These are phyloP conservation scores for Aproaerema taeniolella DNA, from an alignment of 2,888 invertebrate species.

Conservation along the genomic window DNA sequence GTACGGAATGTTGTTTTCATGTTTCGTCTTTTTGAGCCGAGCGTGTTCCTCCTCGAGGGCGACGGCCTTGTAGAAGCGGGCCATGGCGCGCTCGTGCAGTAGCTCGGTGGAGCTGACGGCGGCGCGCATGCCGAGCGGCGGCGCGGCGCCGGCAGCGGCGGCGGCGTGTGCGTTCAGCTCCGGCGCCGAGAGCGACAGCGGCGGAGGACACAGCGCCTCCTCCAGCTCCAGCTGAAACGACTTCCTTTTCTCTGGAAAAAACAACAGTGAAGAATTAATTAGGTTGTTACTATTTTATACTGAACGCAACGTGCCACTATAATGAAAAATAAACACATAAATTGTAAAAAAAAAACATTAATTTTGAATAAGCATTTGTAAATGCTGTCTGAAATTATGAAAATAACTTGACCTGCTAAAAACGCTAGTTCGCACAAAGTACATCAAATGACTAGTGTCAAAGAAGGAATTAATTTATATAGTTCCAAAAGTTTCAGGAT, in stretches of 20 bases:
- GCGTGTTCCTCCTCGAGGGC: slow-evolving; percentile 80
- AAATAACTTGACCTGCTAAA: too few relatives aligned
- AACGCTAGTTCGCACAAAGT: too few relatives aligned
- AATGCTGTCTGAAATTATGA: too few relatives aligned
- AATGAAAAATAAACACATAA: too few relatives aligned
- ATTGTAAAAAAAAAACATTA: too few relatives aligned
- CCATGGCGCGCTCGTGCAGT: slow-evolving; percentile 89
- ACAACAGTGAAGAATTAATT: too few relatives aligned
- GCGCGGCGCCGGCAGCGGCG: slow-evolving; percentile 67
- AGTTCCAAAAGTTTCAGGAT: too few relatives aligned
- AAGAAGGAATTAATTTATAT: too few relatives aligned
- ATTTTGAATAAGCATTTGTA: too few relatives aligned
- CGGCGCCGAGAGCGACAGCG: slow-evolving; percentile 88
- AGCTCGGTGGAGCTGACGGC: slow-evolving; percentile 90
- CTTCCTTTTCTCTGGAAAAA: slow-evolving; percentile 66
- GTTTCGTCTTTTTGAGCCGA: slow-evolving; percentile 22
- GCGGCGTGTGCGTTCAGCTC: slow-evolving; percentile 79
- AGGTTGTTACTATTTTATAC: slow-evolving; percentile 9
- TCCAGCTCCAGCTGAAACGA: slow-evolving; percentile 81
- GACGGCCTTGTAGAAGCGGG: slow-evolving; percentile 86
- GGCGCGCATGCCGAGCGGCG: slow-evolving; percentile 80
- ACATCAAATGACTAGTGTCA: too few relatives aligned
- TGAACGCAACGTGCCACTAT: neutral
- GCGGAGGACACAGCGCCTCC: slow-evolving; percentile 84
- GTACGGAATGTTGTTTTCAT: slow-evolving; percentile 57